Percentiles rank a stretch among this genome's conserved stretches.
Conservation (phyloP, 2,113 vertebrate genomes). For the Spea bombifrons region DNA sequence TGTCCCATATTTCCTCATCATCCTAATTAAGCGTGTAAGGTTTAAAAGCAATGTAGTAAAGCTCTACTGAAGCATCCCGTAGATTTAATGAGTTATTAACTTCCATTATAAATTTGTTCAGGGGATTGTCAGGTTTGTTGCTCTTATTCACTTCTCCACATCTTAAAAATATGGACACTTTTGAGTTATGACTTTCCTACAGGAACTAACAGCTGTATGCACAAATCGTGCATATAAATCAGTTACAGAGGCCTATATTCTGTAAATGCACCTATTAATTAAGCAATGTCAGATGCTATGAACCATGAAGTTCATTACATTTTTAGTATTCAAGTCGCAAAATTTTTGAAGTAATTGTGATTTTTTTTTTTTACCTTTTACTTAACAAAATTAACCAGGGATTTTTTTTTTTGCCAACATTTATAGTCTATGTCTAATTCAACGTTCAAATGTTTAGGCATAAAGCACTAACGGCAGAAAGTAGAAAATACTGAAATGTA, state of each 20-base stretch:
- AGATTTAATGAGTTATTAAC: conserved; percentile 60
- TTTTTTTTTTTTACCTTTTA: conserved; percentile 81
- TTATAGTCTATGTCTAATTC: conserved; percentile 77
- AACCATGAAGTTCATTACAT: conserved; percentile 99
- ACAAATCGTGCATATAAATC: conserved; percentile 99
- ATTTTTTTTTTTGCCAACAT: conserved; percentile 70
- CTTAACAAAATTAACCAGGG: conserved; percentile 81
- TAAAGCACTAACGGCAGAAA: conserved; percentile 79
- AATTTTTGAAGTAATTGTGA: conserved; percentile 92
- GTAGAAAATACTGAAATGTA: conserved; percentile 77
- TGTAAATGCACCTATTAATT: conserved; percentile 99
- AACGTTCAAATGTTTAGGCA: conserved; percentile 79
- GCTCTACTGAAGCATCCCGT: conserved; percentile 53
- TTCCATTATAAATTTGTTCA: conserved; percentile 59
- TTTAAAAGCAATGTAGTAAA: conserved; percentile 26
- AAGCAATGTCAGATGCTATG: conserved; percentile 98
- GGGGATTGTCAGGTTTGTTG: conserved; percentile 59
- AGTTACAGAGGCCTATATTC: conserved; percentile 97
- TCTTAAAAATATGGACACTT: conserved; percentile 71
- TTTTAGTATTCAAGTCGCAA: conserved; percentile 93
- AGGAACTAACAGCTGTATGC: conserved; percentile 99
- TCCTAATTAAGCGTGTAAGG: neutral
- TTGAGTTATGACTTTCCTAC: conserved; percentile 99
- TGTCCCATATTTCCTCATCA: neutral
- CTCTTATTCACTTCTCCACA: conserved; percentile 50